These are phyloP conservation scores for Cataglyphis hispanica DNA, from an alignment of 1,140 invertebrate species.

Conservation along the genomic window DNA sequence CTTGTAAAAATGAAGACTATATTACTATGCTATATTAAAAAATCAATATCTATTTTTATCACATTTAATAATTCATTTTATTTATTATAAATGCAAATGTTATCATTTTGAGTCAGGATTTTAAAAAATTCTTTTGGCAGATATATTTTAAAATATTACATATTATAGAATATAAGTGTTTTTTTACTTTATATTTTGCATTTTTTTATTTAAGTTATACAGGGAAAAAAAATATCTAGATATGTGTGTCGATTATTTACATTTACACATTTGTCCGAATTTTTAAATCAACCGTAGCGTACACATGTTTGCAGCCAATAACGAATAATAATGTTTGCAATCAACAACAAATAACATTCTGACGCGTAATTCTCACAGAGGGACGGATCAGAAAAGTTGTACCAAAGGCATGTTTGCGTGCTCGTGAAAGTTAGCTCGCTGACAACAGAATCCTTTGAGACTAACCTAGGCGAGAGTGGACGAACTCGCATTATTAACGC, in stretches of 20 bases:
- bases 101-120: background rate
- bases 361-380: constrained; percentile 38
- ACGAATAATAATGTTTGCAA: constrained; percentile 25
- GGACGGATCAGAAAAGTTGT: constrained; percentile 15
- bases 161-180: background rate
- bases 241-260: constrained; percentile 9
- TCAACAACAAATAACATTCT: constrained; percentile 21
- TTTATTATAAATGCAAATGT: background rate
- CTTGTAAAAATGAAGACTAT: background rate
- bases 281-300: background rate
- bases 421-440: constrained; percentile 25
- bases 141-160: background rate
- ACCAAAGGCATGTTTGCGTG: constrained; percentile 42
- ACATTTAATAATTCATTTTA: background rate
- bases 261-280: background rate
- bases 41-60: background rate
- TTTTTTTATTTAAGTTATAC: background rate
- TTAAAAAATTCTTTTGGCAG: background rate
- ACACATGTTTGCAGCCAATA: constrained; percentile 19
- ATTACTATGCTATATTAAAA: background rate
- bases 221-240: background rate
- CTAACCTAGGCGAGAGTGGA: constrained; percentile 39
- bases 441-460: constrained; percentile 43
- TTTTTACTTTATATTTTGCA: background rate
- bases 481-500: constrained; percentile 34